Conservation (phyloP, 2,113 vertebrate genomes). For the Theropithecus gelada region DNA sequence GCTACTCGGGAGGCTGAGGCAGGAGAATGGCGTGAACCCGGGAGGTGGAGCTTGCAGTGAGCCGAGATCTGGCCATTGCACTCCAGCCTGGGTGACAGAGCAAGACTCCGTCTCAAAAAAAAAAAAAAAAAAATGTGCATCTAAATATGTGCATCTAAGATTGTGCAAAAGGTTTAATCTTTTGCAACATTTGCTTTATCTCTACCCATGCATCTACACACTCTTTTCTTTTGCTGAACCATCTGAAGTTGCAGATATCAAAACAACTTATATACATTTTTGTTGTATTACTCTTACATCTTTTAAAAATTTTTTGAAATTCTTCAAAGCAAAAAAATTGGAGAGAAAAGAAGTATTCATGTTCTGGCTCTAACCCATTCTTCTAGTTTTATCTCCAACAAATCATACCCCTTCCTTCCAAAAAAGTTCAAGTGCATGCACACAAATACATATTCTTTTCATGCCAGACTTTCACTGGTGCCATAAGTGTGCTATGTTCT, state of each 20-base stretch:
- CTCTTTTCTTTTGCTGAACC: slow-evolving; percentile 19
- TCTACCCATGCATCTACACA: not conserved
- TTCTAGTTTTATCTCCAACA: not conserved
- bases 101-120: no score
- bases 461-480: not conserved
- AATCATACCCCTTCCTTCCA: not conserved
- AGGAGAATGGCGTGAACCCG: no score
- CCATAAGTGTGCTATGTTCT: not conserved
- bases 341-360: not conserved
- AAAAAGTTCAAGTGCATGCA: not conserved
- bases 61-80: no score
- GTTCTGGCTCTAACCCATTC: not conserved
- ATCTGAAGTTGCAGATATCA: slow-evolving; percentile 14
- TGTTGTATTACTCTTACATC: not conserved
- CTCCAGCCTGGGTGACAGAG: no score
- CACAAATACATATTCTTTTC: not conserved
- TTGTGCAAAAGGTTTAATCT: not conserved
- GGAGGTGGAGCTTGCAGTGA: no score
- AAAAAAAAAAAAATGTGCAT: not conserved
- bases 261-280: not conserved
- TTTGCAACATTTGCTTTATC: slow-evolving; percentile 14
- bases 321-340: not conserved
- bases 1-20: no score
- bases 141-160: not conserved
- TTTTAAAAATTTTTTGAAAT: not conserved